Percentiles rank a stretch among this genome's conserved stretches.
Conservation (phyloP, 2,113 vertebrate species). For the Scartelaos histophorus region DNA sequence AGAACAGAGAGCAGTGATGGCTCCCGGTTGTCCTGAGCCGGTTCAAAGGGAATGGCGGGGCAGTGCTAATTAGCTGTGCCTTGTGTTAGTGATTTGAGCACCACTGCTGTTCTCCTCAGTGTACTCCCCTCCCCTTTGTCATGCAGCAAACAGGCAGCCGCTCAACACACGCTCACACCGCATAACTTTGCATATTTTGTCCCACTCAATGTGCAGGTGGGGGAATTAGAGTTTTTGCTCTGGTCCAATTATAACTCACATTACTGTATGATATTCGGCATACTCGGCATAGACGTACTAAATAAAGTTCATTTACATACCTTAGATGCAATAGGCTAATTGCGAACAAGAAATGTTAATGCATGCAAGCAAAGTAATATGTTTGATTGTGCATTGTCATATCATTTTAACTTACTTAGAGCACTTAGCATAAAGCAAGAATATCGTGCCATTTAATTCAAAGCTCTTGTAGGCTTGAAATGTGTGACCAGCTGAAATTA, state of each 20-base stretch:
- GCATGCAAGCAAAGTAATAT: too few species aligned
- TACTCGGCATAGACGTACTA: too few species aligned
- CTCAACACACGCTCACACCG: conserved; percentile 44
- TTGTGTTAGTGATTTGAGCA: conserved; percentile 56
- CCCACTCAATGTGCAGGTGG: not conserved
- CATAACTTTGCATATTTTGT: conserved; percentile 60
- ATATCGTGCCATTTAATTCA: too few species aligned
- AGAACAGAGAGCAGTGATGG: conserved; percentile 62
- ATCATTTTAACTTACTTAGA: too few species aligned
- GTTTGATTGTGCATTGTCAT: too few species aligned
- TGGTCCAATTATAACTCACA: not conserved
- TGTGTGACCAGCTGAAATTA: too few species aligned
- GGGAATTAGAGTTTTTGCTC: not conserved
- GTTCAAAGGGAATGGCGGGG: conserved; percentile 63
- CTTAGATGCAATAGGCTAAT: not conserved
- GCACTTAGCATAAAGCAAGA: too few species aligned
- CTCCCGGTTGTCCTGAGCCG: conserved; percentile 56
- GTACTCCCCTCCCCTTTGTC: conserved; percentile 18
- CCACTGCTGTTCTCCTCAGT: conserved; percentile 49
- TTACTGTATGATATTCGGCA: not conserved
- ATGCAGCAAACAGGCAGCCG: conserved; percentile 52
- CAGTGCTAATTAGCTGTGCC: conserved; percentile 67
- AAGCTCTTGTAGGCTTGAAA: too few species aligned
- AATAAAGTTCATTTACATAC: not conserved
- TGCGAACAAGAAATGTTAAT: not conserved